Base-by-base conservation (phyloP, 1,140 invertebrate genomes). In the Danaus melanippus region DNA sequence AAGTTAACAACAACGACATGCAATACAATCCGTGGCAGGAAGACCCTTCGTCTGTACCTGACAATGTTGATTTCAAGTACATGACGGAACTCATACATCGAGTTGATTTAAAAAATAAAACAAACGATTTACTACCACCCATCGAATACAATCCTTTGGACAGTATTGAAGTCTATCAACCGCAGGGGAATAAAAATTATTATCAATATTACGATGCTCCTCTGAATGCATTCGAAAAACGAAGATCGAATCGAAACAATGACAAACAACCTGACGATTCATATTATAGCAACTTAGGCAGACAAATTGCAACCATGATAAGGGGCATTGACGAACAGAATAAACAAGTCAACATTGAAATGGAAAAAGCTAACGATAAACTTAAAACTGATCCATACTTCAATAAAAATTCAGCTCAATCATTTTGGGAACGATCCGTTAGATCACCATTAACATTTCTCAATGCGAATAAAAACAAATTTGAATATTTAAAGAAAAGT, bases 401-500 rank as follows among this genome's bases (percentile, higher is more conserved):
- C 42, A 74, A 67, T 52, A 71, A 78, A 53, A 73, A 69, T 53
- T 58, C 65, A 1, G 67, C 78, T 17, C 62, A 62, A 50, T 76
- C 79, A 1, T 79, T 74, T 59, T 85, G 82, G 82, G 82, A 85
- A 50, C 69, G 82, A 57, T 82, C 69, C 53, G 74, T 76, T 9
- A 70, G 82, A 56, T 85, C 82, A 9, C 79, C 77, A 10, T 52
- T 72, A 21, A 69, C 61, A 46, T 47, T 56, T 17, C 40, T 67
- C 17, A 55, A 66, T n/a, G 42, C 58, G 43, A 59, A 66, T 42
- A 58, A 56, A 32, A 71, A 68, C 43, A 64, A 60, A 61, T 56
- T 56, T 15, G 53, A 70, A 40, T 65, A 65, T 46, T 53, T 71
- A 3, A 74, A 70, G 50, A 64, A 65, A 54, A 78, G 72, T 46